Evolutionary conservation across 2,797 vertebrate species (phyloP).

Genomic region (Oryzias dopingdopingensis): DNA sequence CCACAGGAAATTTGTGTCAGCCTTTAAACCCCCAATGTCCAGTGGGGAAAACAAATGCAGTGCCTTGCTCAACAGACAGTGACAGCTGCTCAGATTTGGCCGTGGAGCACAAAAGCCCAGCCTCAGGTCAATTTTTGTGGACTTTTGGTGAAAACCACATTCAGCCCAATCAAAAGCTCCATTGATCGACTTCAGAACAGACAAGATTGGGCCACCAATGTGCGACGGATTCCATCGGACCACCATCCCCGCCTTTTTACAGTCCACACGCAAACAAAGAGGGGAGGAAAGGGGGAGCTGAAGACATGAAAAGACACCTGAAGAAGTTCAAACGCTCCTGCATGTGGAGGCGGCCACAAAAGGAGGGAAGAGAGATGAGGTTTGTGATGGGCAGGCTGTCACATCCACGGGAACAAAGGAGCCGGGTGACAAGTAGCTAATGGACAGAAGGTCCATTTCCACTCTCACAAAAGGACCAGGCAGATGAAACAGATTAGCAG

Average conservation of each 20-base stretch:
- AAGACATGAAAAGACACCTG: conserved; percentile 37
- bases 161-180: conserved; percentile 50
- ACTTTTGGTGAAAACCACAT: conserved; percentile 36
- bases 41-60: neutral
- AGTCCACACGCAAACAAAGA: conserved; percentile 48
- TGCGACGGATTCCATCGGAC: conserved; percentile 67
- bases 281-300: conserved; percentile 46
- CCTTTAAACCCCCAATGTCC: neutral
- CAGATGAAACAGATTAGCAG: conserved; percentile 76
- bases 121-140: conserved; percentile 12
- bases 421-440: conserved; percentile 58
- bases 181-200: conserved; percentile 60
- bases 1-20: neutral
- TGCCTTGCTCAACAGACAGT: neutral
- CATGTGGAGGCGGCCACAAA: conserved; percentile 38
- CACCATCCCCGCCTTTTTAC: conserved; percentile 42
- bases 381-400: conserved; percentile 72
- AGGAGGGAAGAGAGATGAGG: conserved; percentile 64
- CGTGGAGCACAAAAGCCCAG: conserved; percentile 45
- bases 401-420: conserved; percentile 68
- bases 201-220: conserved; percentile 62
- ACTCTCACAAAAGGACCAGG: conserved; percentile 67
- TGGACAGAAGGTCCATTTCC: conserved; percentile 75
- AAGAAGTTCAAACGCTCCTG: conserved; percentile 44
- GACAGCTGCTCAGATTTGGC: conserved; percentile 10